phyloP scores from a whole-genome alignment of 37 sponge, comb jelly and placozoan genomes.

The Hexactinellida sp. region DNA sequence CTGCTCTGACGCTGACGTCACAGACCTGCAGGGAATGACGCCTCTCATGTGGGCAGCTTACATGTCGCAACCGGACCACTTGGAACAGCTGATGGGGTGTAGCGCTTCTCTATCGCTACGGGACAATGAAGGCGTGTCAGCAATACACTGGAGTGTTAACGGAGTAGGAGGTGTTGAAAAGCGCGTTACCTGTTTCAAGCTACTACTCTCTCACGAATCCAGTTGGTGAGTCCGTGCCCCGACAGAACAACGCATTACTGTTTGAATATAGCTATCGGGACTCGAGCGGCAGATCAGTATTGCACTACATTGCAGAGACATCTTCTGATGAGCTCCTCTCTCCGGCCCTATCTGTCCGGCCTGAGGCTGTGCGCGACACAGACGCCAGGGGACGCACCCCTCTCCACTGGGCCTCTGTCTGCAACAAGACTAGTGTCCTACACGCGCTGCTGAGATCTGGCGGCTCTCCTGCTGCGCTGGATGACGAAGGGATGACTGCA shows the following conservation, averaged over 20 bases:
- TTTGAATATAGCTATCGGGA: slow-evolving; percentile 27
- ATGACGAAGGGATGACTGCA: slow-evolving; percentile 41
- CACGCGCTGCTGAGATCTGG: slow-evolving; percentile 38
- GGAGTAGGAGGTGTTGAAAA: background rate
- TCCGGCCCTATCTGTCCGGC: background rate
- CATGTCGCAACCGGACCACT: slow-evolving; percentile 35
- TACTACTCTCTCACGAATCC: background rate
- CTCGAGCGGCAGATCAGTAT: slow-evolving; percentile 49
- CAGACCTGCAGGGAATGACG: slow-evolving; percentile 52
- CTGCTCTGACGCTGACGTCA: slow-evolving; percentile 22
- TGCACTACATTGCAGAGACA: slow-evolving; percentile 54
- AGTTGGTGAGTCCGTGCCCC: background rate
- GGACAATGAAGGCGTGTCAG: slow-evolving; percentile 68
- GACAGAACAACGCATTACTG: too few relatives aligned
- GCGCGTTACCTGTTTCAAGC: background rate
- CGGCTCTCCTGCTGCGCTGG: slow-evolving; percentile 21
- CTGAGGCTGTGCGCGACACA: background rate
- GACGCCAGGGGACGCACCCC: slow-evolving; percentile 45
- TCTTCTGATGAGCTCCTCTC: background rate
- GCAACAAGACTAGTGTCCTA: slow-evolving; percentile 54
- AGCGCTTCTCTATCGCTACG: slow-evolving; percentile 36
- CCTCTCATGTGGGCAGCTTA: slow-evolving; percentile 83
- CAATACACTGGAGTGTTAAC: slow-evolving; percentile 66
- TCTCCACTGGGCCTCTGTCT: slow-evolving; percentile 77
- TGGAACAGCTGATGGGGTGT: slow-evolving; percentile 27